phyloP scores from a whole-genome alignment of 2,797 vertebrate genomes.

The Linurgus olivaceus region DNA sequence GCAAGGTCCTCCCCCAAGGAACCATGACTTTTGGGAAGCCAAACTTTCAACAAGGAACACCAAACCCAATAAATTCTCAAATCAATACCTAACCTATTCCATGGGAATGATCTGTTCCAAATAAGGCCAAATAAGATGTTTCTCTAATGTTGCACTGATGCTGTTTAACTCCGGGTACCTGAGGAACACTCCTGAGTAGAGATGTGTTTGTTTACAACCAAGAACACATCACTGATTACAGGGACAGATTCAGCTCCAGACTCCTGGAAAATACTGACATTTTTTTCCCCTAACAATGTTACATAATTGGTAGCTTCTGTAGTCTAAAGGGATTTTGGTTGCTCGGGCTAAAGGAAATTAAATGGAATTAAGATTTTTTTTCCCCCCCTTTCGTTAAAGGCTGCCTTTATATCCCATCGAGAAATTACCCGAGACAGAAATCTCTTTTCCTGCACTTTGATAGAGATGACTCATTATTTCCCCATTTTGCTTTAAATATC shows the following conservation, averaged over 20 bases:
- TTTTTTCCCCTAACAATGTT: neutral
- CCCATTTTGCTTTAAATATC: slow-evolving; percentile 9
- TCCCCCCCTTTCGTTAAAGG: neutral
- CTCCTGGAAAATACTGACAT: neutral
- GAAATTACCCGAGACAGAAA: slow-evolving; percentile 5
- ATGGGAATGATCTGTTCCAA: neutral
- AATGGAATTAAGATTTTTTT: neutral
- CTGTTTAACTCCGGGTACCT: neutral
- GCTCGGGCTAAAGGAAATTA: neutral
- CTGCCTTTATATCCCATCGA: neutral
- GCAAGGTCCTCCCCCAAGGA: neutral
- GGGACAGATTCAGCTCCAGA: neutral
- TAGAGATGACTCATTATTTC: slow-evolving; percentile 9
- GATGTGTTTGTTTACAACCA: neutral
- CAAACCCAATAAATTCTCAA: neutral
- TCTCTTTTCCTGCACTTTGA: neutral
- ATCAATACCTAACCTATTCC: neutral
- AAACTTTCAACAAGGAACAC: neutral
- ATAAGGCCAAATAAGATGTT: neutral
- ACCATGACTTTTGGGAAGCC: neutral
- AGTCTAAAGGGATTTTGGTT: neutral
- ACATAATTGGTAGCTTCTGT: neutral
- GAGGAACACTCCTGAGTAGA: neutral
- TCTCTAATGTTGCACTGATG: neutral
- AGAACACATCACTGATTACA: neutral